Conservation (phyloP, 2,888 invertebrate species). For the Lamproptera curius region DNA sequence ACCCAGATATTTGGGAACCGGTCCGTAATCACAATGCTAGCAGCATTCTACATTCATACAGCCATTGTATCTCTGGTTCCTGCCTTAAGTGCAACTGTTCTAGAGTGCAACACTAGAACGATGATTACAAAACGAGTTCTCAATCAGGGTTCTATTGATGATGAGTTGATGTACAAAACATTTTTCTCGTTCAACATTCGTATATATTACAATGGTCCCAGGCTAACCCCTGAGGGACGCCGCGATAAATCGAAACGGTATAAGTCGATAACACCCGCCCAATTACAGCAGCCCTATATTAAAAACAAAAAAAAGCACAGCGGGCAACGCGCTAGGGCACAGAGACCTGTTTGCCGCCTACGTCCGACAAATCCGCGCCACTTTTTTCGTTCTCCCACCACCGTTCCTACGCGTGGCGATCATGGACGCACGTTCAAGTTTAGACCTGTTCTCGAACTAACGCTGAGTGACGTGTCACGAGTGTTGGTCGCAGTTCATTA, state of each 20-base stretch:
- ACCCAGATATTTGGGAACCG: constrained; percentile 74
- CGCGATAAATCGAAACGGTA: background rate
- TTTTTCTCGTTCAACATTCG: too few relatives aligned
- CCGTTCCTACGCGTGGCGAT: constrained; percentile 25
- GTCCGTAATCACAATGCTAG: constrained; percentile 66
- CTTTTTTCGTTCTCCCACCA: constrained; percentile 37
- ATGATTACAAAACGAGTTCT: too few relatives aligned
- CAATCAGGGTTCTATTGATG: too few relatives aligned
- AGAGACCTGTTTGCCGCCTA: constrained; percentile 71
- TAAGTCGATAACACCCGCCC: background rate
- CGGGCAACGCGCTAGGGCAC: constrained; percentile 51
- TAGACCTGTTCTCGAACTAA: constrained; percentile 63
- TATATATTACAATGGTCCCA: constrained; percentile 1
- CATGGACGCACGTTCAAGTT: constrained; percentile 53
- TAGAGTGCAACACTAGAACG: too few relatives aligned
- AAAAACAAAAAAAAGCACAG: constrained; percentile 47
- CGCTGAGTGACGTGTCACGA: too few relatives aligned
- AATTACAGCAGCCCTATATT: constrained; percentile 50
- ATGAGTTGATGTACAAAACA: too few relatives aligned
- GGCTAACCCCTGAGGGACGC: background rate
- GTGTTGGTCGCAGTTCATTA: too few relatives aligned
- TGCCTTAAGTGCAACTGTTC: constrained; percentile 24
- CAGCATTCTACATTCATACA: constrained; percentile 36
- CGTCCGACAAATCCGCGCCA: constrained; percentile 71
- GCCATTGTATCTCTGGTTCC: constrained; percentile 39